A percentile compares a stretch with the other conserved stretches of the same genome.
Conservation (phyloP, 2,113 vertebrate genomes). For the Stegastes partitus region DNA sequence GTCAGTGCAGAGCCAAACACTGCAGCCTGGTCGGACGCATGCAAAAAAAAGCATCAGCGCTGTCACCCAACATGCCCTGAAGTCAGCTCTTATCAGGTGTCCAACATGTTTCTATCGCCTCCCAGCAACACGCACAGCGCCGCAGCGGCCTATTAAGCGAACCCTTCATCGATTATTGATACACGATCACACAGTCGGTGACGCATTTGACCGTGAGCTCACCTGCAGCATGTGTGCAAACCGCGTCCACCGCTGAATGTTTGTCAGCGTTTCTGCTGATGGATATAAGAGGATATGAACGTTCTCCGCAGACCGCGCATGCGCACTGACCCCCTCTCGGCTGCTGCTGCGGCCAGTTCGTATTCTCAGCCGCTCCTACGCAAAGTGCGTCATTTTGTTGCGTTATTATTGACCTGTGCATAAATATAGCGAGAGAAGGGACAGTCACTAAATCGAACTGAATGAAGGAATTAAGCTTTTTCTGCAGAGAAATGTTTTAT, state of each 20-base stretch:
- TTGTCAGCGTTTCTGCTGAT: conserved; percentile 5
- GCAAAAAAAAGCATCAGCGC: neutral
- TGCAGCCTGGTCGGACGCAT: neutral
- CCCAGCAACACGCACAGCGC: neutral
- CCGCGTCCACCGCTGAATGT: conserved; percentile 1
- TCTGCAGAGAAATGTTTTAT: too few relatives aligned
- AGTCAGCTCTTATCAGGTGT: conserved; percentile 51
- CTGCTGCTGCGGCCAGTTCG: neutral
- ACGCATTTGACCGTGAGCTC: conserved; percentile 20
- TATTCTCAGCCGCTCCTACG: conserved; percentile 57
- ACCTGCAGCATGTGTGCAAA: conserved; percentile 49
- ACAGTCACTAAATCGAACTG: too few relatives aligned
- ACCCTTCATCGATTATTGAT: neutral
- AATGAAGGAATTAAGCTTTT: too few relatives aligned
- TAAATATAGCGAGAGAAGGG: neutral
- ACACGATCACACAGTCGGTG: neutral
- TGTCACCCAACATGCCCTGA: neutral
- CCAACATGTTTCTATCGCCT: conserved; percentile 16
- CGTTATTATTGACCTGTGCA: neutral
- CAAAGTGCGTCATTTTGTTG: conserved; percentile 10
- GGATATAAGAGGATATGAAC: conserved; percentile 30
- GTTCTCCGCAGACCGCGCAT: conserved; percentile 64
- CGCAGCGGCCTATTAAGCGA: neutral
- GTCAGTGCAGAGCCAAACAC: neutral
- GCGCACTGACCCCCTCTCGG: conserved; percentile 22